Evolutionary conservation across 2,888 invertebrate genomes (phyloP).

Genomic region (Eristalis arbustorum): DNA sequence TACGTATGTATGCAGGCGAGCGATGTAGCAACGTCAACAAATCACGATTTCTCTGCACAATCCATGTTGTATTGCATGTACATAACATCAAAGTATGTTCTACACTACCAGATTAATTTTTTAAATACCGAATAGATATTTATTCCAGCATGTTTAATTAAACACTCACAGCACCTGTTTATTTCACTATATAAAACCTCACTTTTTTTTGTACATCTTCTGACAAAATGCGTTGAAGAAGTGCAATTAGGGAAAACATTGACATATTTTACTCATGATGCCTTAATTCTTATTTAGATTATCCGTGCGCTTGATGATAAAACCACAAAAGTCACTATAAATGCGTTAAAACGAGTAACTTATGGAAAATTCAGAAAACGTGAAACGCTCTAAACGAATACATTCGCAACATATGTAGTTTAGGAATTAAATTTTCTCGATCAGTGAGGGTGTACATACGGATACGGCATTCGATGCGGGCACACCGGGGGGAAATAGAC

Average conservation of each 20-base stretch:
- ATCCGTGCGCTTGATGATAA: not conserved
- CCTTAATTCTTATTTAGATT: not conserved
- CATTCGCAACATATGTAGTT: not conserved
- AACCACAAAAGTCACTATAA: not conserved
- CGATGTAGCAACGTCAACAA: conserved; percentile 30
- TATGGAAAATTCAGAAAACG: not conserved
- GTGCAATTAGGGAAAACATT: not conserved
- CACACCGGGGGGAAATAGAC: too few species aligned
- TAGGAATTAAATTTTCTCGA: not conserved
- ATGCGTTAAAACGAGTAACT: not conserved
- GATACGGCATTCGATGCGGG: too few species aligned
- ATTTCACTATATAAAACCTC: not conserved
- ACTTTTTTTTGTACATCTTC: not conserved
- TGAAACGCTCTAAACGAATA: not conserved
- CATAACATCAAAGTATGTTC: not conserved
- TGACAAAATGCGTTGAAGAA: not conserved
- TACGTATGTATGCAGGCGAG: not conserved
- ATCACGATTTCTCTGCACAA: conserved; percentile 7
- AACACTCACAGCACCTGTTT: not conserved
- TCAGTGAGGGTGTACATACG: not conserved
- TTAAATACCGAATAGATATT: too few species aligned
- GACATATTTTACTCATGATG: not conserved
- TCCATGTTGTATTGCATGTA: not conserved
- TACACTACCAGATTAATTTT: too few species aligned
- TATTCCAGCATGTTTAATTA: not conserved